Evolutionary conservation across 2,113 vertebrate species (phyloP).

Genomic region (Brienomyrus brachyistius): DNA sequence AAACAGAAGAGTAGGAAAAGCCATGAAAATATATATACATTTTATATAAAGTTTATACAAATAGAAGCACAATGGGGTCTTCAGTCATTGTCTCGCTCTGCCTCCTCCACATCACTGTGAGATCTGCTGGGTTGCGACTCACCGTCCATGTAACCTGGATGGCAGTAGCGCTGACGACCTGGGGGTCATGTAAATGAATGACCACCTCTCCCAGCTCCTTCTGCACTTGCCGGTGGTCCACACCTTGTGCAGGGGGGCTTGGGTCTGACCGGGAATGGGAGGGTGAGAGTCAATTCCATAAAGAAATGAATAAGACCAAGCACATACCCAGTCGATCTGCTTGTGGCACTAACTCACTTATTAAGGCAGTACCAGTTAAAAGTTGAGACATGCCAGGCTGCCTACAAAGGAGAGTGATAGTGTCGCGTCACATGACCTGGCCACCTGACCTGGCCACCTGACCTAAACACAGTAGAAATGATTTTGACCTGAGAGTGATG

Average conservation of each 20-base stretch:
- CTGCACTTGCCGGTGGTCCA: constrained; percentile 89
- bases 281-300: not conserved
- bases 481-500: not conserved
- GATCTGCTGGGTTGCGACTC: constrained; percentile 41
- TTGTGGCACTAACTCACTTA: not conserved
- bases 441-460: not conserved
- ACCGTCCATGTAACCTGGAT: constrained; percentile 91
- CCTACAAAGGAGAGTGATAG: not conserved
- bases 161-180: constrained; percentile 77
- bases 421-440: not conserved
- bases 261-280: constrained; percentile 66
- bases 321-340: not conserved
- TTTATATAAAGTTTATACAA: not conserved
- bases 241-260: constrained; percentile 78
- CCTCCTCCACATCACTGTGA: not conserved
- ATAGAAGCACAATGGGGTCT: not conserved
- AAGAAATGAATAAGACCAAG: not conserved
- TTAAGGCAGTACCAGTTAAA: not conserved
- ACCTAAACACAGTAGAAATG: not conserved
- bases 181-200: constrained; percentile 78
- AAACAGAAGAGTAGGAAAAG: not conserved
- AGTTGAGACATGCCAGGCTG: not conserved
- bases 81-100: not conserved
- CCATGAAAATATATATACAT: not conserved
- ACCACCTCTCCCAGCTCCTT: constrained; percentile 84